These are phyloP conservation scores for Uromys caudimaculatus DNA, from an alignment of 2,797 vertebrate genomes.

Conservation along the genomic window DNA sequence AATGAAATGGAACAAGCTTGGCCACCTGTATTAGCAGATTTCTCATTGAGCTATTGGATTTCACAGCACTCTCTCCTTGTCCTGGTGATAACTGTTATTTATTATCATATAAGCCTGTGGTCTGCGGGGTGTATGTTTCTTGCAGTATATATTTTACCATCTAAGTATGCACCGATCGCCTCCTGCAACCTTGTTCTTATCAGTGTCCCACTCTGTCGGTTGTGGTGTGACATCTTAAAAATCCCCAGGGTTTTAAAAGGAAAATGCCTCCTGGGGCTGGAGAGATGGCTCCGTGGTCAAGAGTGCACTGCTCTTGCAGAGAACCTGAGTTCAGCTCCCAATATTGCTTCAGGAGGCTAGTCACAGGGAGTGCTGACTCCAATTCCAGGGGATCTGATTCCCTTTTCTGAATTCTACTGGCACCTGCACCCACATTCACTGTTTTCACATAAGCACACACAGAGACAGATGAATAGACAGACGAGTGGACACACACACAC, in stretches of 20 bases:
- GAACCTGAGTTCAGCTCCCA: neutral
- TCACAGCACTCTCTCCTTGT: constrained; percentile 61
- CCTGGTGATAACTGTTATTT: constrained; percentile 77
- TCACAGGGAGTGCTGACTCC: neutral
- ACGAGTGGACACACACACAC: neutral
- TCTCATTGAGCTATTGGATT: constrained; percentile 74
- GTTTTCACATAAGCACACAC: neutral
- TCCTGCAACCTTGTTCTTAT: constrained; percentile 52
- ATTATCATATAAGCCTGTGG: constrained; percentile 75
- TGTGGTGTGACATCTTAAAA: constrained; percentile 60
- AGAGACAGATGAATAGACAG: neutral
- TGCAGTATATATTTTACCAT: constrained; percentile 66
- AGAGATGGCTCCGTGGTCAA: neutral
- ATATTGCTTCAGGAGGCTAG: neutral
- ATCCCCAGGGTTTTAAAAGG: constrained; percentile 54
- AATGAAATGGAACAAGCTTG: constrained; percentile 67
- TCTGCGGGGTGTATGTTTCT: constrained; percentile 61
- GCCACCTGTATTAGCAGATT: constrained; percentile 76
- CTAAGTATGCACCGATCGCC: constrained; percentile 61
- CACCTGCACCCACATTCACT: neutral
- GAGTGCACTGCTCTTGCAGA: neutral
- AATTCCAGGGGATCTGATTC: neutral
- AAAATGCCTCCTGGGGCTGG: constrained; percentile 1
- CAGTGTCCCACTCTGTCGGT: constrained; percentile 18
- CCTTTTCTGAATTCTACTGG: neutral